Evolutionary conservation across 2,888 invertebrate genomes (phyloP), one percentile per base, ranked within the genome.

Genomic region (Chesias legatella): DNA sequence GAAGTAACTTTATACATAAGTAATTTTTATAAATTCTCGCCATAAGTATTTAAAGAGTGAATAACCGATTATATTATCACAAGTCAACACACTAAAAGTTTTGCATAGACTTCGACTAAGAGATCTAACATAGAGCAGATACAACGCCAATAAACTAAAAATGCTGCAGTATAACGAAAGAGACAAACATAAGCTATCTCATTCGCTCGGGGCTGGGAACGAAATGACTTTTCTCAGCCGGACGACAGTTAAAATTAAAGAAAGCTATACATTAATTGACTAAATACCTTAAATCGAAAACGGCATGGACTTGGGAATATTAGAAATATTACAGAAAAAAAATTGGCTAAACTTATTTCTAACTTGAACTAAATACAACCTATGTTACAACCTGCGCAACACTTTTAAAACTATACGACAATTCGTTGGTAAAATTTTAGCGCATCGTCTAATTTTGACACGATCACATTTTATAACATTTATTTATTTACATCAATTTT

Each of bases 221-320:
- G 61, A 60, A 70, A 55, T 72, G 74, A 77, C 74, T 72, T 63
- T 51, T 55, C 58, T 65, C 77, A 76, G 75, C 77, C 76, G 36
- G 27, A 46, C 51, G 44, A 63, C 62, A 52, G 61, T 64, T 60
- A 55, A 53, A 60, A 65, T 69, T 67, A 66, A 67, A 67, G 71
- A 78, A 81, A 84, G 76, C 78, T 81, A 79, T 77, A 81, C 70
- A 77, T 78, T 88, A 86, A 85, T 88, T 86, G 86, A 86, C 88
- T 88, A 86, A 83, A 86, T 84, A 88, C 70, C 85, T 86, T 85
- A 83, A 73, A 75, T 64, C 66, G 74, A 79, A 79, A 80, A 59
- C 56, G 58, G 72, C 72, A 68, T 60, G 63, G 49, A 39, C 56
- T 58, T 60, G 60, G 51, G 47, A 57, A 60, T 56, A 63, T 39